Percentiles rank a stretch among this genome's conserved stretches.
These are phyloP conservation scores for Chelon auratus DNA, from an alignment of 2,797 vertebrate species.

Conservation along the genomic window DNA sequence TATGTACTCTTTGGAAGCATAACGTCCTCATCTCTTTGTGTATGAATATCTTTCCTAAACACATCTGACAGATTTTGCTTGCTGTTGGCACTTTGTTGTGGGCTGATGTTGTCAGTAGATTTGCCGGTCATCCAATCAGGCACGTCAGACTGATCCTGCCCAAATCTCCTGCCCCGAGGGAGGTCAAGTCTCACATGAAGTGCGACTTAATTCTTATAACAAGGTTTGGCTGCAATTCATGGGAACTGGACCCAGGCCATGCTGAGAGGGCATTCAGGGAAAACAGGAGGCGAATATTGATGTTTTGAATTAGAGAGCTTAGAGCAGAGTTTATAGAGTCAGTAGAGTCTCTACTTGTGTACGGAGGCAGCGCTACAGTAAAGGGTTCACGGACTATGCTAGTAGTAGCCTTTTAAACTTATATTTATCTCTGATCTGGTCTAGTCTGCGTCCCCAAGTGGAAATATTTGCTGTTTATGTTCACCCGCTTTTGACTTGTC, in stretches of 20 bases:
- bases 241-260: constrained; percentile 7
- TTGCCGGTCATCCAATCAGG: constrained; percentile 37
- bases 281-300: constrained; percentile 31
- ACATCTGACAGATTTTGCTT: constrained; percentile 8
- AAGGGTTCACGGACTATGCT: constrained; percentile 75
- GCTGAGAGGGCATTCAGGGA: constrained; percentile 20
- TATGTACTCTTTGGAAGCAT: background rate
- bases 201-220: constrained; percentile 27
- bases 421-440: background rate
- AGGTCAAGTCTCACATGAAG: constrained; percentile 21
- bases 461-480: background rate
- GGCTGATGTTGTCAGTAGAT: constrained; percentile 2
- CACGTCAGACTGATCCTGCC: constrained; percentile 34
- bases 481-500: too few relatives aligned
- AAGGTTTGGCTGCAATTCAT: constrained; percentile 10
- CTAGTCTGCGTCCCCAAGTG: background rate
- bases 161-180: constrained; percentile 50
- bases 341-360: constrained; percentile 38
- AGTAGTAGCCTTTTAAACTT: constrained; percentile 24
- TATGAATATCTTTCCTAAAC: constrained; percentile 12
- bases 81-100: background rate
- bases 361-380: constrained; percentile 79
- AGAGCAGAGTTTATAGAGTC: constrained; percentile 73
- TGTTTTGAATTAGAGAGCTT: constrained; percentile 33
- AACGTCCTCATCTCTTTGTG: background rate